Evolutionary conservation across 1,140 invertebrate species (phyloP).

Genomic region (Drosophila orena): DNA sequence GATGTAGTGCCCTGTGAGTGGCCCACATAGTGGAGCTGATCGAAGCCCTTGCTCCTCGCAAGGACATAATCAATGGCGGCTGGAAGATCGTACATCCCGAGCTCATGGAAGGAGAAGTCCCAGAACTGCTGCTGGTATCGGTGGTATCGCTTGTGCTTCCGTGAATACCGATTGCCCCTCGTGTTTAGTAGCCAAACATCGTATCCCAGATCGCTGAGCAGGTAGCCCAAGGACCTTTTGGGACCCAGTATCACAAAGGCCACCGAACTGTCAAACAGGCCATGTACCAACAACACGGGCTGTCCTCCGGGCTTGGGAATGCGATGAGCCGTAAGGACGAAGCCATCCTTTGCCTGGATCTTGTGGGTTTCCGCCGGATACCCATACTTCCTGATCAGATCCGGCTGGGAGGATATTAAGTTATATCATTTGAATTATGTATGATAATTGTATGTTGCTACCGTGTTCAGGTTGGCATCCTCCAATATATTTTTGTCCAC

Average conservation of each 20-base stretch:
- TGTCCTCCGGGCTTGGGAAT: slow-evolving; percentile 64
- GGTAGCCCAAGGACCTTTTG: slow-evolving; percentile 85
- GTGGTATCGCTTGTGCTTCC: slow-evolving; percentile 86
- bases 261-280: slow-evolving; percentile 86
- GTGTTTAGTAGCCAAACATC: slow-evolving; percentile 91
- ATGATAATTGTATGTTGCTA: background rate
- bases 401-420: slow-evolving; percentile 30
- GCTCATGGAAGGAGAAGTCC: slow-evolving; percentile 89
- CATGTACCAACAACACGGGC: slow-evolving; percentile 88
- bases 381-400: slow-evolving; percentile 86
- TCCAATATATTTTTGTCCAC: slow-evolving; percentile 25
- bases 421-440: background rate
- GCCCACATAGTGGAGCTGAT: slow-evolving; percentile 85
- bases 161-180: slow-evolving; percentile 89
- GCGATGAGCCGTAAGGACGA: slow-evolving; percentile 85
- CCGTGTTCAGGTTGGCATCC: slow-evolving; percentile 27
- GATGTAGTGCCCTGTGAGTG: slow-evolving; percentile 87
- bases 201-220: slow-evolving; percentile 89
- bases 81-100: slow-evolving; percentile 89
- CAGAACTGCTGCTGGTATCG: slow-evolving; percentile 83
- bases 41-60: slow-evolving; percentile 81
- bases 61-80: slow-evolving; percentile 89
- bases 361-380: slow-evolving; percentile 86
- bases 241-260: slow-evolving; percentile 87
- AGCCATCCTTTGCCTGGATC: slow-evolving; percentile 86